Percentiles rank a stretch among this genome's conserved stretches.
phyloP scores from a whole-genome alignment of 2,797 vertebrate species.

The Epinephelus coioides region DNA sequence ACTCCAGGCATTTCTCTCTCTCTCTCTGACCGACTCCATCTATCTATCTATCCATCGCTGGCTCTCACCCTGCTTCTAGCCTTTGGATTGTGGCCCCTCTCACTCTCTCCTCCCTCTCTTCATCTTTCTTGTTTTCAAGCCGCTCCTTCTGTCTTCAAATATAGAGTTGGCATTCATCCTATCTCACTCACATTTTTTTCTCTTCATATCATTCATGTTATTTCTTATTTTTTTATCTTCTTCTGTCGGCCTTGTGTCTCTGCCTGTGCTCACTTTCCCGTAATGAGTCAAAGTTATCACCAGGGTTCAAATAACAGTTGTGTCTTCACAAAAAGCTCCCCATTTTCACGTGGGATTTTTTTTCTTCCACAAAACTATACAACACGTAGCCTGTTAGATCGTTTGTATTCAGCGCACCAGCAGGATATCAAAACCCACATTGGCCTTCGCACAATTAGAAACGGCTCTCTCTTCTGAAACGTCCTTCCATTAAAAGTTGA shows the following conservation, averaged over 20 bases:
- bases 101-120: constrained; percentile 65
- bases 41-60: constrained; percentile 62
- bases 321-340: constrained; percentile 28
- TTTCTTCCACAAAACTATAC: background rate
- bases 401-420: constrained; percentile 6
- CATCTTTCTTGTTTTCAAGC: constrained; percentile 74
- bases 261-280: constrained; percentile 35
- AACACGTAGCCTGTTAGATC: background rate
- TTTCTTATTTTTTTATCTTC: constrained; percentile 45
- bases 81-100: constrained; percentile 77
- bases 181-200: constrained; percentile 42
- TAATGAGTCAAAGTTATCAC: constrained; percentile 49
- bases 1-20: constrained; percentile 89
- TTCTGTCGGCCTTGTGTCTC: constrained; percentile 21
- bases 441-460: constrained; percentile 23
- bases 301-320: constrained; percentile 37
- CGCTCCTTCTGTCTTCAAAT: constrained; percentile 69
- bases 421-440: constrained; percentile 11
- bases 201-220: constrained; percentile 50
- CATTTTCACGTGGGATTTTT: constrained; percentile 20
- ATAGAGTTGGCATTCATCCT: constrained; percentile 60
- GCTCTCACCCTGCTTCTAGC: constrained; percentile 66
- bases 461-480: constrained; percentile 8
- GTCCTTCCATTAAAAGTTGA: constrained; percentile 38
- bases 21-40: constrained; percentile 36